These are phyloP conservation scores for Drosophila glabriapex DNA, from an alignment of 2,888 invertebrate species.

Conservation along the genomic window DNA sequence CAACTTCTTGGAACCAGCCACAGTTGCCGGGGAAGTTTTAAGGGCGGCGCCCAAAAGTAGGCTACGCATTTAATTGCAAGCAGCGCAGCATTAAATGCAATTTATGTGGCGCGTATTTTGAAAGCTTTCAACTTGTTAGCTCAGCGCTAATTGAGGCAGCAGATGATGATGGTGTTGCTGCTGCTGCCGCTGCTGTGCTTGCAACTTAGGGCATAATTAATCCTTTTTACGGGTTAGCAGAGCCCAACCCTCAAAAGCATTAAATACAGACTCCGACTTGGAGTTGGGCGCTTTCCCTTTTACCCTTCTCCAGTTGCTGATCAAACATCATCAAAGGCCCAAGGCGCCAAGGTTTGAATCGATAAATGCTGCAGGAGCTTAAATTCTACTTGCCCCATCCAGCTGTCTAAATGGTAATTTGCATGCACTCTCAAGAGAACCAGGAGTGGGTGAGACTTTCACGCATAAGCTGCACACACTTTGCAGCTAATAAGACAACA, in stretches of 20 bases:
- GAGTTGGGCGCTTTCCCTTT: not conserved
- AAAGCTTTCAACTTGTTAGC: slow-evolving; percentile 43
- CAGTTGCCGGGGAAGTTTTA: slow-evolving; percentile 13
- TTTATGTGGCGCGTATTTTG: slow-evolving; percentile 42
- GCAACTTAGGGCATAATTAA: slow-evolving; percentile 66
- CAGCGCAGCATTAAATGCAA: slow-evolving; percentile 57
- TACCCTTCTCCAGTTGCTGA: slow-evolving; percentile 29
- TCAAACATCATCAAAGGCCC: slow-evolving; percentile 47
- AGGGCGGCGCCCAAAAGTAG: slow-evolving; percentile 38
- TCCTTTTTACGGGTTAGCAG: slow-evolving; percentile 32
- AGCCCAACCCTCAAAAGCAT: slow-evolving; percentile 1
- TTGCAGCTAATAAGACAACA: slow-evolving; percentile 71
- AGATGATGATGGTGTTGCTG: slow-evolving; percentile 12
- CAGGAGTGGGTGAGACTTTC: slow-evolving; percentile 4
- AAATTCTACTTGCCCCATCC: not conserved
- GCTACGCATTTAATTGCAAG: slow-evolving; percentile 43
- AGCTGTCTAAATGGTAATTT: slow-evolving; percentile 15
- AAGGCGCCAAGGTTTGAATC: slow-evolving; percentile 28
- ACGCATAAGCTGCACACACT: slow-evolving; percentile 19
- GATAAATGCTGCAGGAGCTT: slow-evolving; percentile 8
- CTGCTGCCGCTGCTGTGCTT: slow-evolving; percentile 22
- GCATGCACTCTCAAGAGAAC: slow-evolving; percentile 16
- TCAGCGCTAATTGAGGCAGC: slow-evolving; percentile 48
- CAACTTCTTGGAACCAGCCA: slow-evolving; percentile 10
- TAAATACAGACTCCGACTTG: slow-evolving; percentile 12